These are phyloP conservation scores for Teleogryllus occipitalis DNA, from an alignment of 1,140 invertebrate species.

Conservation along the genomic window DNA sequence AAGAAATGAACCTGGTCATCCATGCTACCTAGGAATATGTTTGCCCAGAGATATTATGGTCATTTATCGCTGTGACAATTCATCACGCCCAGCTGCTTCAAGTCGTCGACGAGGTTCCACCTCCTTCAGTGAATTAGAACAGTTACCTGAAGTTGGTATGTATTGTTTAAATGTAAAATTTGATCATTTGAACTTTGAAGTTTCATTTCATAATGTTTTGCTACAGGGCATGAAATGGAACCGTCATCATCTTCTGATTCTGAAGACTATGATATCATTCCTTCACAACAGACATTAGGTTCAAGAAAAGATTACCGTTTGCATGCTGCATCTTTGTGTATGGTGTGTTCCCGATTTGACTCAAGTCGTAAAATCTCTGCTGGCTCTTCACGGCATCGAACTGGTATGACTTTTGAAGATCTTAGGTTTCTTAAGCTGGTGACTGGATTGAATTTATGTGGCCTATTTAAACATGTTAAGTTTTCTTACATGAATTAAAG, in stretches of 20 bases:
- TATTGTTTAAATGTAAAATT: background rate
- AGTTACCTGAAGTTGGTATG: constrained; percentile 18
- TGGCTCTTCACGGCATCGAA: constrained; percentile 29
- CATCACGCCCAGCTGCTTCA: background rate
- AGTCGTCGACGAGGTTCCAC: constrained; percentile 1
- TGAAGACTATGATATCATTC: background rate
- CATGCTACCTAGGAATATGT: constrained; percentile 67
- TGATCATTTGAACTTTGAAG: too few relatives aligned
- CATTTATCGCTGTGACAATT: constrained; percentile 49
- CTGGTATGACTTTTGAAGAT: constrained; percentile 23
- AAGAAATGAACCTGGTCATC: constrained; percentile 10
- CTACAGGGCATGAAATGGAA: background rate
- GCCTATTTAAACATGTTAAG: too few relatives aligned
- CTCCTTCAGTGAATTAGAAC: constrained; percentile 16
- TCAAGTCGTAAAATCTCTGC: constrained; percentile 28
- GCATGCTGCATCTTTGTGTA: constrained; percentile 13
- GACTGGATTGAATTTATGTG: too few relatives aligned
- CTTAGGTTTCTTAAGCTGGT: too few relatives aligned
- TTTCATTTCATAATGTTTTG: background rate
- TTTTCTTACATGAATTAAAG: too few relatives aligned
- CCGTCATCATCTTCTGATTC: constrained; percentile 10
- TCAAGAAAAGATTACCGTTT: background rate
- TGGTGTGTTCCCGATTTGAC: constrained; percentile 19
- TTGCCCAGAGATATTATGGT: constrained; percentile 57
- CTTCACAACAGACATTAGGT: background rate